phyloP scores from a whole-genome alignment of 2,113 vertebrate genomes.

The Xenopus laevis region DNA sequence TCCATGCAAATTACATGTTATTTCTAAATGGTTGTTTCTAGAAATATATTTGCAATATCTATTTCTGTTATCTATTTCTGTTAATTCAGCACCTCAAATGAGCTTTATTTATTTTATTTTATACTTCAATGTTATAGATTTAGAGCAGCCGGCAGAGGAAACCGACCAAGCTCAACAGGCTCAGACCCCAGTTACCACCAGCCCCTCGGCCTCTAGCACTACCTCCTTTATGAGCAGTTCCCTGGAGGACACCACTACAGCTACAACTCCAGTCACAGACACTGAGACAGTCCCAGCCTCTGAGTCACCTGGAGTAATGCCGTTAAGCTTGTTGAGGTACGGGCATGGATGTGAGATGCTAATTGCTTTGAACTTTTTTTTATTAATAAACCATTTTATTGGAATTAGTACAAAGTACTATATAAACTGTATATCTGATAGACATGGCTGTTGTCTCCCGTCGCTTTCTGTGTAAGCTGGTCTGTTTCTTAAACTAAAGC shows the following conservation, averaged over 20 bases:
- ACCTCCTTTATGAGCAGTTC: constrained; percentile 98
- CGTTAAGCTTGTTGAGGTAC: constrained; percentile 93
- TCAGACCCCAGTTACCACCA: constrained; percentile 93
- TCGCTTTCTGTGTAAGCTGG: no score
- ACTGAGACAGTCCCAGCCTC: constrained; percentile 91
- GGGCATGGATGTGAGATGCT: background rate
- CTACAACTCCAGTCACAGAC: constrained; percentile 94
- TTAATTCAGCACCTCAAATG: no score
- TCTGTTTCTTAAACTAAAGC: no score
- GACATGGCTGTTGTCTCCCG: background rate
- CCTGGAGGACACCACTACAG: constrained; percentile 93
- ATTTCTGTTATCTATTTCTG: no score
- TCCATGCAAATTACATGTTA: no score
- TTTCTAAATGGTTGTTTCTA: no score
- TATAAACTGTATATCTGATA: background rate
- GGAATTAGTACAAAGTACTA: background rate
- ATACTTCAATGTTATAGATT: constrained; percentile 55
- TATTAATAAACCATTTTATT: no score
- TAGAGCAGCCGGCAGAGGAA: constrained; percentile 81
- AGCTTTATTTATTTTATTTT: no score
- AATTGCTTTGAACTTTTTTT: no score
- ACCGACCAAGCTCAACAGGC: constrained; percentile 80
- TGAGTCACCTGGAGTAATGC: constrained; percentile 94
- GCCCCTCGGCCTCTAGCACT: constrained; percentile 94
- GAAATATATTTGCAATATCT: no score